Base-by-base conservation (phyloP, 2,888 invertebrate genomes). In the Agrochola litura region DNA sequence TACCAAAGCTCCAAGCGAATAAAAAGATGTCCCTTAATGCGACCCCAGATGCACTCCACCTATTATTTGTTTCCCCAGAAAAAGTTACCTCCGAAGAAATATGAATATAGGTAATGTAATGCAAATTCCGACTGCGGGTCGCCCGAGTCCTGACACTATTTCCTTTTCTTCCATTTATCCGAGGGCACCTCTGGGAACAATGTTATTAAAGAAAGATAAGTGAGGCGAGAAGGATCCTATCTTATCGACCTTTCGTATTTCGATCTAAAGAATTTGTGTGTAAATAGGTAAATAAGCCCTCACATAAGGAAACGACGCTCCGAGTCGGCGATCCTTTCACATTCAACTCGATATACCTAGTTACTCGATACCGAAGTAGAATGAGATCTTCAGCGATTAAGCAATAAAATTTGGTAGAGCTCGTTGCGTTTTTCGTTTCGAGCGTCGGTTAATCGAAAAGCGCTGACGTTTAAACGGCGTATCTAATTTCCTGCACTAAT, bases 1-100 rank as follows among this genome's bases (percentile, higher is more conserved):
- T 96, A 94, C 96, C 93, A 91, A 92, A 95, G 92, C 94, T 93
- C 94, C 90, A 93, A 92, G 91, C 93, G 94, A 95, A 96, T 95
- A 95, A 93, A 96, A 96, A 95, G 93, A 95, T 96, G 96, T 96
- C 96, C 96, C 96, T 95, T 95, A 96, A 96, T 95, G 92, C 93
- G 92, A 91, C 81, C 94, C 92, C 95, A 96, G 95, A 94, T 96
- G 95, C 95, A 95, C 92, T 93, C 93, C 87, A 92, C 92, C 96
- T 95, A 96, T 96, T 95, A 96, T 96, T 96, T 95, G 94, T 94
- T 94, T 93, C 93, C 92, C 90, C 91, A 86, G 90, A 92, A 95
- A 94, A 93, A 92, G 92, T 94, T 92, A 92, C 93, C 91, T 93
- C 91, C 85, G 86, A 89, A 90, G 87, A 92, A 92, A 94, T 95